A percentile compares a stretch with the other conserved stretches of the same genome.
phyloP scores from a whole-genome alignment of 2,888 invertebrate species.

The Tenodera sinensis region DNA sequence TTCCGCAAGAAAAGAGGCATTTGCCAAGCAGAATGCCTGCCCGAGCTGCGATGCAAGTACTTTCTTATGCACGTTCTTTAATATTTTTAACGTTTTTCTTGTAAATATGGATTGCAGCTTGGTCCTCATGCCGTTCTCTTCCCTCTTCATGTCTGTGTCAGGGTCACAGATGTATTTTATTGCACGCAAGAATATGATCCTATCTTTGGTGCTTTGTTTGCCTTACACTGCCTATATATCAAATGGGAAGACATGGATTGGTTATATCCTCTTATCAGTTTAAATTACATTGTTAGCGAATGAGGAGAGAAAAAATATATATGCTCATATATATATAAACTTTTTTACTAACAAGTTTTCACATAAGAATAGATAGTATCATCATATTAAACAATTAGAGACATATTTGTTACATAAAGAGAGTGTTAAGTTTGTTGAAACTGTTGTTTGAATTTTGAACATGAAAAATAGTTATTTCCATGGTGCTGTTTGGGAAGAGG shows the following conservation, averaged over 20 bases:
- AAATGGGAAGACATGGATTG: not conserved
- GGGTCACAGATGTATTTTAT: not conserved
- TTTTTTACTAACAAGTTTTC: conserved; percentile 1
- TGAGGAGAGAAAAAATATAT: not conserved
- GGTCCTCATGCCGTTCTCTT: not conserved
- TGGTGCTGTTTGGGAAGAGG: not conserved
- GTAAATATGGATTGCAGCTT: not conserved
- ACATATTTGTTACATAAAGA: not conserved
- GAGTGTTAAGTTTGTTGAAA: not conserved
- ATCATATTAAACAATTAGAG: not conserved
- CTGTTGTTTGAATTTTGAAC: not conserved
- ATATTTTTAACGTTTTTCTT: not conserved
- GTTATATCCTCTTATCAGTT: not conserved
- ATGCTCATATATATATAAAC: not conserved
- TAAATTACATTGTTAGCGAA: not conserved
- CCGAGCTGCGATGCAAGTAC: not conserved
- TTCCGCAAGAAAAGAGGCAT: not conserved
- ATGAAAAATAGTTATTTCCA: not conserved
- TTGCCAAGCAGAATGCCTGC: not conserved
- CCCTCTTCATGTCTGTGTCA: not conserved
- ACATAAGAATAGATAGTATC: not conserved
- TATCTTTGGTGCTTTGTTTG: conserved; percentile 20
- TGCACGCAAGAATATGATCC: not conserved
- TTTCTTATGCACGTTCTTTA: not conserved
- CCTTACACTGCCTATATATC: conserved; percentile 14